Evolutionary conservation across 2,113 vertebrate genomes (phyloP), one percentile per base, ranked within the genome.

Genomic region (Thamnaconus septentrionalis): DNA sequence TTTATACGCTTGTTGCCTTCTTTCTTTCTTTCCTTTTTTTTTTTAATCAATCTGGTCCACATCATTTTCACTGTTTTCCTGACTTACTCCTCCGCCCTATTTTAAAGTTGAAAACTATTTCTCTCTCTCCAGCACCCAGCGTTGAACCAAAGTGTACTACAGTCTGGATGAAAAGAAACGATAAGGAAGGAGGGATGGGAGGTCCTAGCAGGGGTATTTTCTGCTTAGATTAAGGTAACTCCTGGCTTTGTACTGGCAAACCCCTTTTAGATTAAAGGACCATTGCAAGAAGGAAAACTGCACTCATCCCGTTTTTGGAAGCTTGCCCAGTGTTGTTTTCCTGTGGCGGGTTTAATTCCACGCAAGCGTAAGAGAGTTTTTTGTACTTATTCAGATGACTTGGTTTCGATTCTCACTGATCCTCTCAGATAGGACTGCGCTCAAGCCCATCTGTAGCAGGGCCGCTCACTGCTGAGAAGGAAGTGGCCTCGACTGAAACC

Each of bases 141-240:
- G 81, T 83, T 89, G 18, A 31, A 31, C 18, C 82, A 81, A 63
- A 77, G 47, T 73, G 83, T 83, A 86, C 88, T 76, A 75, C 71
- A 73, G 73, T 53, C 44, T 57, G 70, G 81, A 88, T 82, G 70
- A 80, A 72, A 76, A 72, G 18, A 31, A 31, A 31, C 18, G 18
- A 31, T 31, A 31, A 69, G 61, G 66, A 78, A 50, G 49, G 72
- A 51, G 11, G 11, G 49, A 11, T 51, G 56, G 12, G n/a, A 69
- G 50, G 64, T 56, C 74, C 80, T 83, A 77, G 72, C 79, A 72
- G 71, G 64, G 75, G 70, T 71, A 74, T 80, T 86, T 85, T 88
- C 73, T 78, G 63, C 61, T 73, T 78, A 64, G 61, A 88, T 88
- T 87, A 84, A 55, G 54, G 53, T 68, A 78, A 87, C 84, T 85